Conservation (phyloP, 2,113 vertebrate species). For the Pachycephala philippinensis region DNA sequence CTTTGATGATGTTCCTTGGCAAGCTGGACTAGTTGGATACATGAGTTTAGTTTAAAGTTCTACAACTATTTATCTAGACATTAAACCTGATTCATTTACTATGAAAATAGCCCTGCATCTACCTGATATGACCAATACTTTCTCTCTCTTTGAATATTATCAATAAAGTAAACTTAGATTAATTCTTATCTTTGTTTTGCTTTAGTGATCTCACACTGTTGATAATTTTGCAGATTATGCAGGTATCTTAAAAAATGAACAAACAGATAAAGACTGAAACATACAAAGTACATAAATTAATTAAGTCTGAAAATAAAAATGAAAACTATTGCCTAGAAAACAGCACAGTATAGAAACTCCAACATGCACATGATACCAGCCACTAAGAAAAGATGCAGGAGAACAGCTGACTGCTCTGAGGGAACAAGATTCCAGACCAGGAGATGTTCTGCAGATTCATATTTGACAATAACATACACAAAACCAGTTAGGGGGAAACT, state of each 20-base stretch:
- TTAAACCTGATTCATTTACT: neutral
- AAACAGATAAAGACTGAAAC: neutral
- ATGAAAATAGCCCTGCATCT: neutral
- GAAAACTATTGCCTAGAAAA: neutral
- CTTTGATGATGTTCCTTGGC: neutral
- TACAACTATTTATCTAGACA: neutral
- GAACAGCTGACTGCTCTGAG: neutral
- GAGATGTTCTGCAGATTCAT: conserved; percentile 16
- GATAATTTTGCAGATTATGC: neutral
- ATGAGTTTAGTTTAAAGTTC: neutral
- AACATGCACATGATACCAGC: fast-evolving
- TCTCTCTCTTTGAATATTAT: neutral
- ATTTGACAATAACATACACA: neutral
- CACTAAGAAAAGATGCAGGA: neutral
- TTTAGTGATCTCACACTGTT: fast-evolving
- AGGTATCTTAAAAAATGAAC: neutral
- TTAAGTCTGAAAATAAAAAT: neutral
- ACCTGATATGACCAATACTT: neutral
- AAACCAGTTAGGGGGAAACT: neutral
- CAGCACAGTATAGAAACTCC: neutral
- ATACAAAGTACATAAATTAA: neutral
- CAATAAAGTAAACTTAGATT: neutral
- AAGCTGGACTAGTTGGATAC: neutral
- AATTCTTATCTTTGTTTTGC: neutral
- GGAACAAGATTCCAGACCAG: neutral